Conservation (phyloP, 2,797 vertebrate species). For the Gorsachius magnificus region DNA sequence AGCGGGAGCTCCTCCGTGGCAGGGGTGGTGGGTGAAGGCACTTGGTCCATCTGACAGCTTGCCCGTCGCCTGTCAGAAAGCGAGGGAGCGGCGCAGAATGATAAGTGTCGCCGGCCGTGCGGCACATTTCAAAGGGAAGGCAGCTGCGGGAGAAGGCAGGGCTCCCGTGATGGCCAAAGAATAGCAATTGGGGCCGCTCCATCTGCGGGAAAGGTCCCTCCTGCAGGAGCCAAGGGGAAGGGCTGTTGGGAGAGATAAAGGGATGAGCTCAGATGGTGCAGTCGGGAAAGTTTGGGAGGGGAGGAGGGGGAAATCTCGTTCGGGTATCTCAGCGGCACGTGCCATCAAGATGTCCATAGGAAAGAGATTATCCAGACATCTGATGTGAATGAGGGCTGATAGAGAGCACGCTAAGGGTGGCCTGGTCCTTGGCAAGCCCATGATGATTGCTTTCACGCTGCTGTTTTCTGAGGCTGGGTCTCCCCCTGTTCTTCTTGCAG, state of each 20-base stretch:
- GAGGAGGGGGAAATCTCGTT: background rate
- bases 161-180: background rate
- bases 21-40: background rate
- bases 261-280: background rate
- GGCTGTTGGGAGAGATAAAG: background rate
- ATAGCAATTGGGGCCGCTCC: background rate
- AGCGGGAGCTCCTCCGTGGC: background rate
- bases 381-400: background rate
- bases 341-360: background rate
- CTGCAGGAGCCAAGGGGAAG: background rate
- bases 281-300: background rate
- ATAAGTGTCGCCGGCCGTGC: slow-evolving; percentile 11
- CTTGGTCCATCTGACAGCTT: background rate
- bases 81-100: background rate
- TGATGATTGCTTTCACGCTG: background rate
- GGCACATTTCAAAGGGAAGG: slow-evolving; percentile 4
- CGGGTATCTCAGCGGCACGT: fast-evolving
- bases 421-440: background rate
- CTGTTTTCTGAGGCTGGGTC: background rate
- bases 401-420: background rate
- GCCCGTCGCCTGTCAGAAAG: background rate
- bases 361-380: background rate
- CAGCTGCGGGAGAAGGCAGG: background rate
- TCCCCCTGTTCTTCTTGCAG: background rate
- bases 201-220: background rate